Evolutionary conservation across 2,888 invertebrate species (phyloP).

Genomic region (Oligia strigilis): DNA sequence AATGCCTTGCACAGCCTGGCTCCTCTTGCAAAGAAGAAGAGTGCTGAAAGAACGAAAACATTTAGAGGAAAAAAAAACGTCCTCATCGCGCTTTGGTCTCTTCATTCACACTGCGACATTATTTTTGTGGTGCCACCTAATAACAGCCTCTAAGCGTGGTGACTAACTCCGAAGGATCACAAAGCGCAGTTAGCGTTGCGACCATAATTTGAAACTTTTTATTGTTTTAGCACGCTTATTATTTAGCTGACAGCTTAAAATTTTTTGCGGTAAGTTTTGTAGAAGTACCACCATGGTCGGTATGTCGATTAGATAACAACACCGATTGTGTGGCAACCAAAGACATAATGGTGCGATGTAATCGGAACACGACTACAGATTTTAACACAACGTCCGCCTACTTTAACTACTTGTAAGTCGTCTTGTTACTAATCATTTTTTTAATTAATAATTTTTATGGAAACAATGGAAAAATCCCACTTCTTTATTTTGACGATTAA

Average conservation of each 20-base stretch:
- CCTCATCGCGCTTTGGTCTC: neutral
- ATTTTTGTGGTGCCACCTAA: neutral
- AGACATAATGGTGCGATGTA: conserved; percentile 73
- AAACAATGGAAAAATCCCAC: neutral
- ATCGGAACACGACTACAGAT: conserved; percentile 56
- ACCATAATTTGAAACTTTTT: neutral
- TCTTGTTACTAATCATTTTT: neutral
- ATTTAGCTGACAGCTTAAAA: conserved; percentile 76
- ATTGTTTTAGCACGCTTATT: conserved; percentile 75
- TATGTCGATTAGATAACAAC: conserved; percentile 64
- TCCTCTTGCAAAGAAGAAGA: neutral
- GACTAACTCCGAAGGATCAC: neutral
- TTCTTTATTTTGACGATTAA: neutral
- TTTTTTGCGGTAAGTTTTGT: conserved; percentile 72
- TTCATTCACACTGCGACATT: neutral
- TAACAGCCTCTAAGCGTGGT: too few species aligned
- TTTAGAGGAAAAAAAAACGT: neutral
- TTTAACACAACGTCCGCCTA: conserved; percentile 76
- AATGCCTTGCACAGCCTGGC: neutral
- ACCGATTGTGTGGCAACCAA: conserved; percentile 69
- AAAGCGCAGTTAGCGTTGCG: neutral
- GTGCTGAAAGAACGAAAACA: neutral
- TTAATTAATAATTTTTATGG: neutral
- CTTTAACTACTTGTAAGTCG: conserved; percentile 77
- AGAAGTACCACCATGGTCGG: conserved; percentile 73